A percentile compares a stretch with the other conserved stretches of the same genome.
These are phyloP conservation scores for Leptura quadrifasciata DNA, from an alignment of 2,888 invertebrate genomes.

Conservation along the genomic window DNA sequence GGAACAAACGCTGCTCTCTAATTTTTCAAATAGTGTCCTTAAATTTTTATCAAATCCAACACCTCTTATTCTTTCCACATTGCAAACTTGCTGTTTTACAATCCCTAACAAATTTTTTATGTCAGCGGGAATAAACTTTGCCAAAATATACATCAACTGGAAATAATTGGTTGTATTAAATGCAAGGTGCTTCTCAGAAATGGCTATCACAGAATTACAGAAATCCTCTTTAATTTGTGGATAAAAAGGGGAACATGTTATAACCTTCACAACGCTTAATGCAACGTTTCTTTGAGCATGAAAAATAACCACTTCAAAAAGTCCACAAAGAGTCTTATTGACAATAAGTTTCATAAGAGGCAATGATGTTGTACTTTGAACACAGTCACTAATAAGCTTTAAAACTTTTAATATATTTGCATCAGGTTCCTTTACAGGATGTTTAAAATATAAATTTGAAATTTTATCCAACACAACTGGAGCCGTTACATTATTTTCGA, in stretches of 20 bases:
- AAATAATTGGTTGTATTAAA: constrained; percentile 72
- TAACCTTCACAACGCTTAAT: constrained; percentile 63
- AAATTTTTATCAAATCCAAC: constrained; percentile 73
- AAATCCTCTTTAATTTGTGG: constrained; percentile 63
- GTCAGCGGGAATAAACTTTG: constrained; percentile 68
- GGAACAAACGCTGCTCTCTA: constrained; percentile 57
- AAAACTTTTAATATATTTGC: constrained; percentile 67
- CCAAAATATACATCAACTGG: constrained; percentile 68
- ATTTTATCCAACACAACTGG: constrained; percentile 68
- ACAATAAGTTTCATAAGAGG: constrained; percentile 59
- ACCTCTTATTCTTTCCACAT: constrained; percentile 73
- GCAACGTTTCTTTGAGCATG: constrained; percentile 66
- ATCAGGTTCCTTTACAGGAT: constrained; percentile 66
- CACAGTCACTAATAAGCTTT: constrained; percentile 64
- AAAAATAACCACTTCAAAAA: constrained; percentile 70
- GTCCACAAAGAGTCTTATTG: constrained; percentile 61
- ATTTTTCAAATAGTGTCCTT: constrained; percentile 68
- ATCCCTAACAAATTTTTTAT: constrained; percentile 66
- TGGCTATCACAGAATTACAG: constrained; percentile 61
- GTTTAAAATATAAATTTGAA: constrained; percentile 64
- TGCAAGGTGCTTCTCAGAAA: constrained; percentile 73
- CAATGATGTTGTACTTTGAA: constrained; percentile 61
- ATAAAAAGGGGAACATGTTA: constrained; percentile 62
- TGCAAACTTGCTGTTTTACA: constrained; percentile 70
- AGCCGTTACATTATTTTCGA: constrained; percentile 61